A percentile compares a stretch with the other conserved stretches of the same genome.
Conservation (phyloP, 2,113 vertebrate genomes). For the Psammodynastes pulverulentus region DNA sequence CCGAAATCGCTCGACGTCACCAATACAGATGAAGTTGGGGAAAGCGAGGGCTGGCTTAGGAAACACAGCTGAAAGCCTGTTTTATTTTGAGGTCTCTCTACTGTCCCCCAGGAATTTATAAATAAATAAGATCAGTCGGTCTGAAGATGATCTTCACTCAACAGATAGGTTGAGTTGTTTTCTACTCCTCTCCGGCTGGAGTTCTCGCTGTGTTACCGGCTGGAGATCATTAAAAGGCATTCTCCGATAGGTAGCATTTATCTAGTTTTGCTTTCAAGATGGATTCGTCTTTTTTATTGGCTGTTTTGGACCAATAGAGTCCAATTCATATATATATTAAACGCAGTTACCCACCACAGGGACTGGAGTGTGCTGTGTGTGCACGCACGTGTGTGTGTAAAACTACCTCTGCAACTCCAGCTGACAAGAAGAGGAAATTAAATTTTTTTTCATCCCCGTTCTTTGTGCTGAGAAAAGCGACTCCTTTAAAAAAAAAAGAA, state of each 20-base stretch:
- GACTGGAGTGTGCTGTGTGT: neutral
- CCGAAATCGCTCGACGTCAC: neutral
- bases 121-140: neutral
- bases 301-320: neutral
- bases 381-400: fast-evolving
- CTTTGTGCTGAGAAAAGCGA: neutral
- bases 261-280: neutral
- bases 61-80: neutral
- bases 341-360: neutral
- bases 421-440: neutral
- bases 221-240: neutral
- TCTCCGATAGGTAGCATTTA: neutral
- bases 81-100: conserved; percentile 41
- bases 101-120: neutral
- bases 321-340: neutral
- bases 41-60: neutral
- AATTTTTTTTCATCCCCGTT: neutral
- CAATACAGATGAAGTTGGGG: neutral
- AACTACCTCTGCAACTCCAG: neutral
- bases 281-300: neutral
- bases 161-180: neutral
- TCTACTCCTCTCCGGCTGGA: neutral
- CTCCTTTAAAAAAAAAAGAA: neutral
- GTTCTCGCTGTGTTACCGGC: neutral
- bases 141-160: neutral